A percentile compares a stretch with the other conserved stretches of the same genome.
These are phyloP conservation scores for Otis tarda DNA, from an alignment of 2,113 vertebrate species.

Conservation along the genomic window DNA sequence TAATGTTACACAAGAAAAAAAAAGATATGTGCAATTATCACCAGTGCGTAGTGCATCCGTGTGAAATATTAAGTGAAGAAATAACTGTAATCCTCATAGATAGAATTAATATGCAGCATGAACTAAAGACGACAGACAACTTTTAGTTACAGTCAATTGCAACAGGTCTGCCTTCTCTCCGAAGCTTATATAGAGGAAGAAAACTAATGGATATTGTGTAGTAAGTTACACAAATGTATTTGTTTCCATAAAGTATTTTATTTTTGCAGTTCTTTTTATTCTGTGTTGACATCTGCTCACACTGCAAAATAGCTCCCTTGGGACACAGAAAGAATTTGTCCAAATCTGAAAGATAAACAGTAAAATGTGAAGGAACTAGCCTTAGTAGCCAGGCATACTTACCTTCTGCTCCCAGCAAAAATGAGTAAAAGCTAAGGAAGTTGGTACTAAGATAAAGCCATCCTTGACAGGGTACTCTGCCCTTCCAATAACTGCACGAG, in stretches of 20 bases:
- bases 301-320: not conserved
- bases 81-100: not conserved
- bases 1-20: not conserved
- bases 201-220: not conserved
- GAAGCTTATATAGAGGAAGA: not conserved
- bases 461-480: constrained; percentile 94
- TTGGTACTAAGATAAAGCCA: constrained; percentile 99
- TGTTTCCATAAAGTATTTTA: not conserved
- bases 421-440: constrained; percentile 97
- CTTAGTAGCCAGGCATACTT: constrained; percentile 28
- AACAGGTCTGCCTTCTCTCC: not conserved
- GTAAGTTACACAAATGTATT: not conserved
- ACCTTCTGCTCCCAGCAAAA: constrained; percentile 93
- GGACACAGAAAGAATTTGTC: not conserved
- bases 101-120: not conserved
- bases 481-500: constrained; percentile 98
- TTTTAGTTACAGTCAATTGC: not conserved
- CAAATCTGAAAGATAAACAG: not conserved
- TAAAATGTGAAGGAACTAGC: not conserved
- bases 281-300: not conserved
- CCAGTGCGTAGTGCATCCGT: not conserved
- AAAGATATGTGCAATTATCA: not conserved
- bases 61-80: not conserved
- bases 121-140: not conserved
- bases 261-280: not conserved